Percentiles rank a stretch among this genome's conserved stretches.
These are phyloP conservation scores for Trichopoda pennipes DNA, from an alignment of 2,888 invertebrate species.

Conservation along the genomic window DNA sequence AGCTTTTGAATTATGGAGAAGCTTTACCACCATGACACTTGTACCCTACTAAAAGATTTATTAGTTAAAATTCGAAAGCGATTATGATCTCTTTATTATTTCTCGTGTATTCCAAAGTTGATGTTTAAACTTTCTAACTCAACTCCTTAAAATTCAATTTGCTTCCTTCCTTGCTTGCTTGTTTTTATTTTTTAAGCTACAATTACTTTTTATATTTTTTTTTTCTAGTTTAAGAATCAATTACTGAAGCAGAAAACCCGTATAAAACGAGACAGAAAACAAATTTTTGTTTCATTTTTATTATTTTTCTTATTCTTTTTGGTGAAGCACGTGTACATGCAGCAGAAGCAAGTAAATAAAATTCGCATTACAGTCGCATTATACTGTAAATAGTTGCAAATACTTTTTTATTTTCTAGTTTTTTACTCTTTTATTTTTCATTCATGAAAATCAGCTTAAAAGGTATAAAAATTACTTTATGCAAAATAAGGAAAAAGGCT, in stretches of 20 bases:
- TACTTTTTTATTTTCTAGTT: slow-evolving; percentile 5
- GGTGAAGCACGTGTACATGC: neutral
- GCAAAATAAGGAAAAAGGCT: slow-evolving; percentile 24
- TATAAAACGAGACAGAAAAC: slow-evolving; percentile 8
- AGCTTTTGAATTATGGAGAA: no score
- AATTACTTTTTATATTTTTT: no score
- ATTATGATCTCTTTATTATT: no score
- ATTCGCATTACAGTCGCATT: slow-evolving; percentile 33
- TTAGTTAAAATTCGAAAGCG: no score
- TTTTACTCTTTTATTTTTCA: neutral
- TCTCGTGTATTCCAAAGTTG: no score
- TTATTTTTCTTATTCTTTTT: neutral
- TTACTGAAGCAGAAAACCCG: neutral
- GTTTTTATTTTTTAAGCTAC: no score
- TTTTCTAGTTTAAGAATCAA: slow-evolving; percentile 5
- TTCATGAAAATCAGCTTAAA: slow-evolving; percentile 54
- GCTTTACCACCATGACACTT: no score
- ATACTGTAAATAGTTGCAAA: slow-evolving; percentile 32
- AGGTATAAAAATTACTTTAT: slow-evolving; percentile 49
- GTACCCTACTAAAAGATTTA: no score
- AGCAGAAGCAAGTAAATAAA: slow-evolving; percentile 33
- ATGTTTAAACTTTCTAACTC: no score
- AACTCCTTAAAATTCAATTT: no score
- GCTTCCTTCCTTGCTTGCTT: no score
- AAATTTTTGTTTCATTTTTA: slow-evolving; percentile 6